Base-by-base conservation (phyloP, 2,888 invertebrate species). In the Monopis laevigella region DNA sequence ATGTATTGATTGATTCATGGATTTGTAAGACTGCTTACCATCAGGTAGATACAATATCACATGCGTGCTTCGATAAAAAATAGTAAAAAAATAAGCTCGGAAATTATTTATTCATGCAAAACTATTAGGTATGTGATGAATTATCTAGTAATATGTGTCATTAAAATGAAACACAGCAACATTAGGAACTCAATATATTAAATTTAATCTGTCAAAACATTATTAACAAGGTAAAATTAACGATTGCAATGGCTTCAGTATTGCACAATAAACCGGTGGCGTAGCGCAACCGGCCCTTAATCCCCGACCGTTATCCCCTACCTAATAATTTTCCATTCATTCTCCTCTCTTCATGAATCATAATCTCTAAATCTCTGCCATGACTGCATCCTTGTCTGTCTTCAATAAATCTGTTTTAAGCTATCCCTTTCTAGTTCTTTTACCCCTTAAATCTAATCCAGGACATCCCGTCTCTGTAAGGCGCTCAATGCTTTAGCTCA, bases 401-500 rank as follows among this genome's bases (percentile, higher is more conserved):
- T 45, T 43, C 54, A 58, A 55, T 59, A 36, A 40, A 19, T 51
- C 42, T 41, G n/a, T 44, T 48, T 58, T 48, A 43, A 46, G 53
- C 56, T 52, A 52, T 78, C 78, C 52, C 65, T 49, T 54, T 77
- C 63, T 55, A 62, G 63, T 69, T 71, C 70, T 72, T 72, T 75
- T 74, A 75, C 73, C 77, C 78, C 67, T 73, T 73, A 74, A 74
- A 74, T 70, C 78, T 81, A 81, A 81, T 80, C 78, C 77, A 74
- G 62, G 57, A 75, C 74, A 72, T 77, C 77, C 73, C 71, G 73
- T 65, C 64, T 51, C 54, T 50, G 53, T 65, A 64, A 65, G 62
- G 60, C 62, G 58, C 55, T 63, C 56, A 56, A 55, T 58, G 57
- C 55, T 50, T 56, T 55, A 58, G 51, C 56, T 52, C 50, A 46